Evolutionary conservation across 64 coral and sea anemone genomes (phyloP).

Genomic region (Actinia equina): DNA sequence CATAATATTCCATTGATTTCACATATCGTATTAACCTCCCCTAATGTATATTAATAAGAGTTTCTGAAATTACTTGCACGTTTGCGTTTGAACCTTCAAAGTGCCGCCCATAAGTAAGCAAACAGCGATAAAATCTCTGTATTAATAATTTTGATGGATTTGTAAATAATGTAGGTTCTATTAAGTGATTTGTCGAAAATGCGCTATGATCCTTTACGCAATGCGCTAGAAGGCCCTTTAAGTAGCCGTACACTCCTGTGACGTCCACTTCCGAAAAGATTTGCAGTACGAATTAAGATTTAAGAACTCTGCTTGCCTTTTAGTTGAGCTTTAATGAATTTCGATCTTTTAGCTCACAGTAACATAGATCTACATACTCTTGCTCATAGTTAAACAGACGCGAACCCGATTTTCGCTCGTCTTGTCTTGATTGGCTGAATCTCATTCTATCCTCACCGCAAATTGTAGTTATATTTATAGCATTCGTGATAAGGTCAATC

Average conservation of each 20-base stretch:
- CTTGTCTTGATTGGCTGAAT: neutral
- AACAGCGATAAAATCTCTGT: neutral
- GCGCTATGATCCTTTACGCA: constrained; percentile 1
- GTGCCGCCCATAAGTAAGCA: neutral
- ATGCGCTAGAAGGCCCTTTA: neutral
- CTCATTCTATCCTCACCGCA: neutral
- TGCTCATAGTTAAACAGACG: neutral
- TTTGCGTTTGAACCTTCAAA: neutral
- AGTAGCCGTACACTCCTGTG: neutral
- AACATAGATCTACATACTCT: neutral
- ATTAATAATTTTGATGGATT: neutral
- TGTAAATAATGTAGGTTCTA: neutral
- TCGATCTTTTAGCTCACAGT: neutral
- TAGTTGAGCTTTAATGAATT: neutral
- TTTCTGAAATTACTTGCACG: neutral
- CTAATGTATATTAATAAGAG: neutral
- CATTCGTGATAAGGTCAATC: neutral
- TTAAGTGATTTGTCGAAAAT: constrained; percentile 15
- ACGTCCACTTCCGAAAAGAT: constrained; percentile 5
- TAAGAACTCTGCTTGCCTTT: neutral
- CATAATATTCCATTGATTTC: neutral
- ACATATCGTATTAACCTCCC: neutral
- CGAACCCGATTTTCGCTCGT: neutral
- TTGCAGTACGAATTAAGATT: neutral
- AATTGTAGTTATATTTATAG: neutral